Evolutionary conservation across 2,797 vertebrate genomes (phyloP).

Genomic region (Pseudochaenichthys georgianus): DNA sequence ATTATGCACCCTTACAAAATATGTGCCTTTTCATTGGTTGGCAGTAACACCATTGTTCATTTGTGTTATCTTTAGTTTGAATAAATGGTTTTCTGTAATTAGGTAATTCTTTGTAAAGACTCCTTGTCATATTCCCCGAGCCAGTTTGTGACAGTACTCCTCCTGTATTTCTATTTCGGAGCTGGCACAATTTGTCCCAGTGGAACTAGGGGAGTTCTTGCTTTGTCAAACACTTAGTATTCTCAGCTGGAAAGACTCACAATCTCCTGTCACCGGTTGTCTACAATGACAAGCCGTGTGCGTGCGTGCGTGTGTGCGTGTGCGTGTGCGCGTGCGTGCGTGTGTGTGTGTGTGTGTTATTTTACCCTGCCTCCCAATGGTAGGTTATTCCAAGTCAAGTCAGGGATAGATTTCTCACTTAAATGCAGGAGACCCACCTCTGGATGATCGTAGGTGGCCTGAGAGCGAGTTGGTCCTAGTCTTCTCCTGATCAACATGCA

Average conservation of each 20-base stretch:
- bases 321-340: neutral
- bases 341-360: neutral
- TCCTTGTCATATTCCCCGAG: neutral
- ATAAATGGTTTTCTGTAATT: neutral
- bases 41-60: neutral
- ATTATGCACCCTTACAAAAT: neutral
- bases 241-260: neutral
- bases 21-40: neutral
- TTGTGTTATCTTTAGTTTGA: neutral
- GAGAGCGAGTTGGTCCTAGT: no score
- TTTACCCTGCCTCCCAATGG: neutral
- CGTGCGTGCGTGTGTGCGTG: neutral
- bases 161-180: constrained; percentile 1
- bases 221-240: constrained; percentile 5
- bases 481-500: no score
- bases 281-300: neutral
- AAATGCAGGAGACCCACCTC: no score
- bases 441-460: no score
- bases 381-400: neutral
- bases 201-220: neutral
- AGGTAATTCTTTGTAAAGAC: neutral
- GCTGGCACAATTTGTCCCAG: neutral
- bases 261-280: neutral
- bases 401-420: neutral
- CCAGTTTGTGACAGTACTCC: neutral